These are phyloP conservation scores for Oxytorus armatus DNA, from an alignment of 2,888 invertebrate genomes.

Conservation along the genomic window DNA sequence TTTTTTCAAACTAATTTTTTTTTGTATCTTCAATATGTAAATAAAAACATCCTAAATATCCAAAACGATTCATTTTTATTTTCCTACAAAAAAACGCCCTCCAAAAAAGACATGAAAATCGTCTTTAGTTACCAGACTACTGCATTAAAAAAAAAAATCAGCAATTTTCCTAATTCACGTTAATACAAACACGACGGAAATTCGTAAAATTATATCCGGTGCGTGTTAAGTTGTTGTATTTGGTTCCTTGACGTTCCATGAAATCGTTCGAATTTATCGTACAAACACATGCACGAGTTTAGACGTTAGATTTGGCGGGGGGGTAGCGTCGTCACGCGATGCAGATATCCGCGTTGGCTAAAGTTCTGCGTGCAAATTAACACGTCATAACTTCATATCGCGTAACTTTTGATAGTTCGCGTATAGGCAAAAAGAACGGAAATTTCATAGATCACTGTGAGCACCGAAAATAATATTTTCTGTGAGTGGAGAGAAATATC, in stretches of 20 bases:
- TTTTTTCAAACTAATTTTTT: too few species aligned
- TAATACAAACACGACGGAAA: slow-evolving; percentile 27
- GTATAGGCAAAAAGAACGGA: slow-evolving; percentile 1
- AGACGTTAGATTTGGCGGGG: slow-evolving; percentile 8
- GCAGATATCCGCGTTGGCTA: slow-evolving; percentile 68
- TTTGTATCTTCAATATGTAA: too few species aligned
- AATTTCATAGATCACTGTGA: slow-evolving; percentile 7
- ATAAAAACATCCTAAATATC: too few species aligned
- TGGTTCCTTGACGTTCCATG: slow-evolving; percentile 70
- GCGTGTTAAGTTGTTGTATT: slow-evolving; percentile 73
- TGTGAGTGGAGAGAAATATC: too few species aligned
- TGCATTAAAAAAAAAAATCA: slow-evolving; percentile 9
- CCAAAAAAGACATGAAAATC: too few species aligned
- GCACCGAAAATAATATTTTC: too few species aligned
- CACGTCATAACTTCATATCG: slow-evolving; percentile 78
- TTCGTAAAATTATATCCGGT: slow-evolving; percentile 52
- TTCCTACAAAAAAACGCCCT: too few species aligned
- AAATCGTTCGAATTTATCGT: slow-evolving; percentile 70
- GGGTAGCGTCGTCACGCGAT: slow-evolving; percentile 75
- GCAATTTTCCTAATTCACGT: neutral
- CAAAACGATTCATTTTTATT: too few species aligned
- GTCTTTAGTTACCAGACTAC: too few species aligned
- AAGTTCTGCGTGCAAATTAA: slow-evolving; percentile 77
- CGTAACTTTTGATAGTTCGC: slow-evolving; percentile 69
- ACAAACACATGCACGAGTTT: neutral